Base-by-base conservation (phyloP, 2,113 vertebrate species). In the Oryzias melastigma region DNA sequence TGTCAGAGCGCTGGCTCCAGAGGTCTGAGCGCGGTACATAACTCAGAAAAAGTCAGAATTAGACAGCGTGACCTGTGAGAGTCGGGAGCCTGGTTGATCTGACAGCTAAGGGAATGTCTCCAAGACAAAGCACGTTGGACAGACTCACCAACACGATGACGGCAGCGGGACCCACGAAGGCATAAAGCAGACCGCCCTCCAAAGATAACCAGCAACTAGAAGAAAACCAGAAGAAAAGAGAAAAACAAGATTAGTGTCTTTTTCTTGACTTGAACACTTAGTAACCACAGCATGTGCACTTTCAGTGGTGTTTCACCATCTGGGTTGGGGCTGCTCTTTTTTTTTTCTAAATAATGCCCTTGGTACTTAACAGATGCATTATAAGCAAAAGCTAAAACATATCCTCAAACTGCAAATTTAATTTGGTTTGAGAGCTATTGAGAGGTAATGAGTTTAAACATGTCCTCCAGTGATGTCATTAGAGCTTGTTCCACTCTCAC, bases 141-240 rank as follows among this genome's bases (percentile, higher is more conserved):
- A 16, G 7, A 89, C 94, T 81, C 92, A 98, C 96, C 95, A 98
- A 85, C 17, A 98, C 96, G 5, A 97, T 97, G 89, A 96, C 95
- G 1, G 96, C 96, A 1, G 96, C 96, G 0, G 96, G 96, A 50
- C 96, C 96, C 48, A 98, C 96, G 19, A 98, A 98, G 74, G 96
- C 95, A 0, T 98, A 98, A 56, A 98, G 92, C 72, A 98, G 84
- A 15, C 96, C 95, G 0, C 96, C 96, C 83, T 98, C 96, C 81
- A 98, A 85, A 0, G 96, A 97, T 22, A 97, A 91, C 96, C 96
- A 97, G 89, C 96, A 97, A 86, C 96, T 98, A 13, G 3, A 48
- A 4, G 0, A 14, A 49, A 43, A 61, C 55, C 46, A 45, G 20
- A 46, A 25, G 16, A 62, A 41, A 35, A 35, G 44, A 47, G 19